Conservation (phyloP, 2,113 vertebrate genomes). For the Dinomys branickii region DNA sequence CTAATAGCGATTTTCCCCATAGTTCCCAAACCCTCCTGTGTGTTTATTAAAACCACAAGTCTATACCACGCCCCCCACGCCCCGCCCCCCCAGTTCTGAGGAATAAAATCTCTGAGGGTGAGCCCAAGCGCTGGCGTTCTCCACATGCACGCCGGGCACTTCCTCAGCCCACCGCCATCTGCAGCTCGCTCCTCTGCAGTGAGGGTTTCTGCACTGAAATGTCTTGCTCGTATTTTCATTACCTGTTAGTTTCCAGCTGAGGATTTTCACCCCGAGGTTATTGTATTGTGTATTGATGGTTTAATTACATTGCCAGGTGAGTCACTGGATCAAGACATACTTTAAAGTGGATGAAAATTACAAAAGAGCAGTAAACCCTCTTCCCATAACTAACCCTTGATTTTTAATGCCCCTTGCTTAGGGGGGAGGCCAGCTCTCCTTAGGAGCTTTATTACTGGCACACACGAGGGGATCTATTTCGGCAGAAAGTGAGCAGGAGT, state of each 20-base stretch:
- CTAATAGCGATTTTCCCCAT: neutral
- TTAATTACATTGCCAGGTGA: conserved; percentile 34
- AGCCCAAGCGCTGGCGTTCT: neutral
- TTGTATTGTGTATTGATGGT: conserved; percentile 34
- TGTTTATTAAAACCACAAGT: neutral
- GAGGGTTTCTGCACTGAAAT: conserved; percentile 23
- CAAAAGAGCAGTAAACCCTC: conserved; percentile 13
- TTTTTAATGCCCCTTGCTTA: conserved; percentile 38
- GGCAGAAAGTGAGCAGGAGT: conserved; percentile 6
- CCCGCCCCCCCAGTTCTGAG: neutral
- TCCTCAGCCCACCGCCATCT: neutral
- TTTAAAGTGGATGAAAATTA: conserved; percentile 52
- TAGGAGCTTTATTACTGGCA: neutral
- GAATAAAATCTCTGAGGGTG: neutral
- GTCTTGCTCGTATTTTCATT: neutral
- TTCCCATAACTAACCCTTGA: conserved; percentile 21
- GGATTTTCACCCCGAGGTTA: conserved; percentile 19
- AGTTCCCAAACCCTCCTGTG: neutral
- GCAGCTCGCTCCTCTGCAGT: neutral
- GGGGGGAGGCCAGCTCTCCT: neutral
- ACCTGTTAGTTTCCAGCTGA: neutral
- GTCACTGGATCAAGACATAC: neutral
- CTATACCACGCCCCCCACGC: no score
- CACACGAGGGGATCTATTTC: neutral
- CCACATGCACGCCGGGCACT: neutral